Percentiles rank a stretch among this genome's conserved stretches.
phyloP scores from a whole-genome alignment of 1,140 invertebrate genomes.

The Zaprionus vittiger region DNA sequence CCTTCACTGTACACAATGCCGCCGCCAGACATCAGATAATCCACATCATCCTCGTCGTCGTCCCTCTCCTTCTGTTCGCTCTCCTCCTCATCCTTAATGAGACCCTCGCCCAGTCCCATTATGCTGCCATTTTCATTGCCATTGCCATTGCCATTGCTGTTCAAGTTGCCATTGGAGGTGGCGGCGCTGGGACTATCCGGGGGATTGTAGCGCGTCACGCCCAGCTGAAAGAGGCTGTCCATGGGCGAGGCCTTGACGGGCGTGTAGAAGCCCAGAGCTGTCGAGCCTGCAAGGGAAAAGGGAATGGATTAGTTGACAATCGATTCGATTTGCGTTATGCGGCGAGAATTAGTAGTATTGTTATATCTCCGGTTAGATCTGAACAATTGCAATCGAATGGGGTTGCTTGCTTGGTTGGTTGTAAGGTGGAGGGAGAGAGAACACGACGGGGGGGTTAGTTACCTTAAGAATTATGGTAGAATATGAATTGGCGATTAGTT shows the following conservation, averaged over 20 bases:
- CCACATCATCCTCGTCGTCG: slow-evolving; percentile 38
- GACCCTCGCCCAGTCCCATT: slow-evolving; percentile 59
- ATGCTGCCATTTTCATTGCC: slow-evolving; percentile 56
- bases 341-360: slow-evolving; percentile 13
- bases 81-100: slow-evolving; percentile 52
- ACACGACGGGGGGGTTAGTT: slow-evolving; percentile 1
- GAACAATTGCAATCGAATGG: background rate
- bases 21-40: slow-evolving; percentile 86
- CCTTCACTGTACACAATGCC: slow-evolving; percentile 87
- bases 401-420: background rate
- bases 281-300: slow-evolving; percentile 72
- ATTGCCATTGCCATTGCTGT: slow-evolving; percentile 50
- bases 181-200: slow-evolving; percentile 54
- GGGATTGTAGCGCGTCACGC: slow-evolving; percentile 85
- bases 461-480: slow-evolving; percentile 6
- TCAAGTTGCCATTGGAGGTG: slow-evolving; percentile 53
- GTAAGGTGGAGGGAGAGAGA: background rate
- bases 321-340: slow-evolving; percentile 2
- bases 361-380: background rate
- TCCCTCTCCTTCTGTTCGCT: slow-evolving; percentile 9
- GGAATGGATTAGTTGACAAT: slow-evolving; percentile 5
- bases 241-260: slow-evolving; percentile 86
- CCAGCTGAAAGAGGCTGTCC: slow-evolving; percentile 87
- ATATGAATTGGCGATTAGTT: slow-evolving; percentile 29
- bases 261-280: slow-evolving; percentile 86